phyloP scores from a whole-genome alignment of 2,113 vertebrate species.

The Athene cunicularia region DNA sequence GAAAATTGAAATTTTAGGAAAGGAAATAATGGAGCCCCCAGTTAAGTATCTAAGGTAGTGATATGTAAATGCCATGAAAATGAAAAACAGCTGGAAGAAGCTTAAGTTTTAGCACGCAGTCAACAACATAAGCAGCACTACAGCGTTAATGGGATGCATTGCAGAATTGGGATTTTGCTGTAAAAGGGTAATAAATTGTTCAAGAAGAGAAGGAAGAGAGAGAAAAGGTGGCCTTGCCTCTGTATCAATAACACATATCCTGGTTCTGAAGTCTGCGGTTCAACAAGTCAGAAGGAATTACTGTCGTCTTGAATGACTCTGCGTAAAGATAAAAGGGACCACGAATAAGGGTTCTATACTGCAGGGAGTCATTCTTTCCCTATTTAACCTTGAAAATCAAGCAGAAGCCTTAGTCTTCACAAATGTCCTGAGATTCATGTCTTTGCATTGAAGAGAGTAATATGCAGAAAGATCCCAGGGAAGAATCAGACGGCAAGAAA shows the following conservation, averaged over 20 bases:
- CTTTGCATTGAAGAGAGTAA: background rate
- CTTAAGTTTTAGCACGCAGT: background rate
- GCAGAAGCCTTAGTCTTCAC: background rate
- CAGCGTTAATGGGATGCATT: background rate
- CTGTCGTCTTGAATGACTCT: background rate
- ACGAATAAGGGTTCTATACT: background rate
- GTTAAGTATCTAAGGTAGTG: background rate
- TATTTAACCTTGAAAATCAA: slow-evolving; percentile 27
- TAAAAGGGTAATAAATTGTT: slow-evolving; percentile 9
- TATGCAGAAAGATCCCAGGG: background rate
- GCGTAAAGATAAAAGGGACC: background rate
- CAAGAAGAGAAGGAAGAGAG: background rate
- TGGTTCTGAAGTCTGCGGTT: background rate
- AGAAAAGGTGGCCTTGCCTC: background rate
- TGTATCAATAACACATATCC: background rate
- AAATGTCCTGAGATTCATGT: background rate
- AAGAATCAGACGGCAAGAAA: background rate
- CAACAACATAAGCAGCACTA: background rate
- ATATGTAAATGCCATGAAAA: slow-evolving; percentile 7
- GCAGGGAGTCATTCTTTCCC: background rate
- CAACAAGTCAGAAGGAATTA: slow-evolving; percentile 21
- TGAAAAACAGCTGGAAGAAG: background rate
- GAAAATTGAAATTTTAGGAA: background rate
- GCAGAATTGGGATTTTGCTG: background rate
- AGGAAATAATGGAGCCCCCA: background rate